Conservation (phyloP, 2,888 invertebrate species). For the Chymomyza fuscimana region DNA sequence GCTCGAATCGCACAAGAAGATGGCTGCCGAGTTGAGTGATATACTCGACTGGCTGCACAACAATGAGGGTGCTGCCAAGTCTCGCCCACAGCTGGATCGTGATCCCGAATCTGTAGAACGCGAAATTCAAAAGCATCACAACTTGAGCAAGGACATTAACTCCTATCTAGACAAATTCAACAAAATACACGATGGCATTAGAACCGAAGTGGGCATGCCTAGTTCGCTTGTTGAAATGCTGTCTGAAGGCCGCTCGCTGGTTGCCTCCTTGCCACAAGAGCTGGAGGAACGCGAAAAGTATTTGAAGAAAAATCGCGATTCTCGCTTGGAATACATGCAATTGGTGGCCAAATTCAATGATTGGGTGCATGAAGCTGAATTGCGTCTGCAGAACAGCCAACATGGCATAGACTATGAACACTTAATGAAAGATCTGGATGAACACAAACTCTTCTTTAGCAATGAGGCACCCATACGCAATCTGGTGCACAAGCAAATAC, state of each 20-base stretch:
- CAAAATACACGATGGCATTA: slow-evolving; percentile 86
- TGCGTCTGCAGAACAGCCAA: slow-evolving; percentile 87
- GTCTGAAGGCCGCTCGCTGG: slow-evolving; percentile 89
- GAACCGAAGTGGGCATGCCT: slow-evolving; percentile 89
- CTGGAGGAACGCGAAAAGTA: slow-evolving; percentile 90
- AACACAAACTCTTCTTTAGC: slow-evolving; percentile 92
- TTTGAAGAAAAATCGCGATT: slow-evolving; percentile 87
- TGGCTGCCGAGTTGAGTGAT: slow-evolving; percentile 90
- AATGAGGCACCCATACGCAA: slow-evolving; percentile 89
- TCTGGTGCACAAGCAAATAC: slow-evolving; percentile 89
- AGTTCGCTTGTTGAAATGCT: slow-evolving; percentile 90
- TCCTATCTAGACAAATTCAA: slow-evolving; percentile 86
- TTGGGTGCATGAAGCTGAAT: slow-evolving; percentile 92
- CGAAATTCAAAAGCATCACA: slow-evolving; percentile 88
- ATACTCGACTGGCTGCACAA: slow-evolving; percentile 91
- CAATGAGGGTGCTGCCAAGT: slow-evolving; percentile 90
- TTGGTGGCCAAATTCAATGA: slow-evolving; percentile 88
- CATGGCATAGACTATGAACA: slow-evolving; percentile 94
- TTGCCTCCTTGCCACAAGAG: slow-evolving; percentile 89
- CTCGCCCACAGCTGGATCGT: slow-evolving; percentile 89
- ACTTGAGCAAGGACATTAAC: slow-evolving; percentile 85
- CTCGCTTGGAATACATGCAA: slow-evolving; percentile 88
- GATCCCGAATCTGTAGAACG: slow-evolving; percentile 89
- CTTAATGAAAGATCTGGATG: slow-evolving; percentile 89
- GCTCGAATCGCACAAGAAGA: slow-evolving; percentile 92